Conservation (phyloP, 2,113 vertebrate species). For the Macrotis lagotis region DNA sequence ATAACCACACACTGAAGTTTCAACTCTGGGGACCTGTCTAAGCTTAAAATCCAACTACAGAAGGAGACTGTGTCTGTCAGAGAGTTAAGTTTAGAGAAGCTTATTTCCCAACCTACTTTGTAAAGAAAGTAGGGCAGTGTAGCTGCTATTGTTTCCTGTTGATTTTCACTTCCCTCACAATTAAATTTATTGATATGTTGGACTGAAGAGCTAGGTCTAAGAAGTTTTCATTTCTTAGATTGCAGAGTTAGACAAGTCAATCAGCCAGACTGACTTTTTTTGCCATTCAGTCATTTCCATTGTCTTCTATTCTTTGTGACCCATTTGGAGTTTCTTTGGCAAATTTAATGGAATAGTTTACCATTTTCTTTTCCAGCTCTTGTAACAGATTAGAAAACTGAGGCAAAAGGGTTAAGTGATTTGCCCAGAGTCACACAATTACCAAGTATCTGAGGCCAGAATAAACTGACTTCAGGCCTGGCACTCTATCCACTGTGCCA, state of each 20-base stretch:
- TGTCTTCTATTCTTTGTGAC: neutral
- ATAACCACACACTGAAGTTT: neutral
- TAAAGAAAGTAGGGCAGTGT: neutral
- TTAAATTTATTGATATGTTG: neutral
- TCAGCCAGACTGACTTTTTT: neutral
- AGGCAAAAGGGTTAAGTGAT: neutral
- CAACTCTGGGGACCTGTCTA: neutral
- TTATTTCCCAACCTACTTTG: neutral
- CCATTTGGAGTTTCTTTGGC: neutral
- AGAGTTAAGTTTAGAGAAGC: neutral
- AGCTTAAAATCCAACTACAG: neutral
- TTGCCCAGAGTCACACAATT: neutral
- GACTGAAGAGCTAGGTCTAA: neutral
- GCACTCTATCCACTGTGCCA: neutral
- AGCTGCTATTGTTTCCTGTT: neutral
- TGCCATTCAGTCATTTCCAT: neutral
- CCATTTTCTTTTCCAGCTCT: neutral
- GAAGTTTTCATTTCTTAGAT: neutral
- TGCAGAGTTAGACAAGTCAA: neutral
- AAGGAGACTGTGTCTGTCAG: neutral
- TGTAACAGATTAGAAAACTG: neutral
- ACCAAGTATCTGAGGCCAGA: neutral
- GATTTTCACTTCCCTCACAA: neutral
- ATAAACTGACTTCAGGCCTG: neutral
- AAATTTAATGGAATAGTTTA: neutral